phyloP scores from a whole-genome alignment of 2,113 vertebrate species.

The Nannobrachium achirus region DNA sequence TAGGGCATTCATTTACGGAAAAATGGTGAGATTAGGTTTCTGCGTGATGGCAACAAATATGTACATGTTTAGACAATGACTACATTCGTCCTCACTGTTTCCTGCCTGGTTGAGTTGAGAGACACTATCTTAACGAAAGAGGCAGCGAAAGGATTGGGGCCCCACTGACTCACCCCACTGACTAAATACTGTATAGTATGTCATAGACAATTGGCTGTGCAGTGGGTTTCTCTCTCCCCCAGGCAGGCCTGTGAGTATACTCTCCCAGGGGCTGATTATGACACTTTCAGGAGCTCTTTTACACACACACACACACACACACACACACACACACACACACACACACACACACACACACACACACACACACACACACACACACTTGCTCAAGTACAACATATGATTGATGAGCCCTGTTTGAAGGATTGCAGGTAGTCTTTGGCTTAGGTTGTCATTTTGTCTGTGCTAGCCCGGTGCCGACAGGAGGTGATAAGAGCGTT shows the following conservation, averaged over 20 bases:
- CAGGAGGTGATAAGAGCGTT: conserved; percentile 50
- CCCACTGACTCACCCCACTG: background rate
- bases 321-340: too few species aligned
- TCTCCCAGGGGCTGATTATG: conserved; percentile 43
- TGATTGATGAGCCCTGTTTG: conserved; percentile 58
- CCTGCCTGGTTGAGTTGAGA: conserved; percentile 33
- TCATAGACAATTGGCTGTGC: conserved; percentile 32
- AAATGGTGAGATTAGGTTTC: too few species aligned
- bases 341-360: too few species aligned
- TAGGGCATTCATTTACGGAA: too few species aligned
- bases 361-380: too few species aligned
- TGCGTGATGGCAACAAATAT: too few species aligned
- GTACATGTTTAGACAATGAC: too few species aligned
- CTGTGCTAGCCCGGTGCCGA: conserved; percentile 24
- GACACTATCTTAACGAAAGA: conserved; percentile 1
- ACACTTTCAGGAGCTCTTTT: conserved; percentile 8
- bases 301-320: too few species aligned
- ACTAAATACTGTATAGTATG: conserved; percentile 36
- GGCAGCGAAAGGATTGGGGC: conserved; percentile 5
- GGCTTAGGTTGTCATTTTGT: conserved; percentile 53
- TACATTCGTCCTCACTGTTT: conserved; percentile 24
- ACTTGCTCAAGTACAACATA: conserved; percentile 28
- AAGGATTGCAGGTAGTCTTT: conserved; percentile 34
- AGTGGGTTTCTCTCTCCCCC: conserved; percentile 19
- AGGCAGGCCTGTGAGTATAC: conserved; percentile 42